Percentiles rank a stretch among this genome's conserved stretches.
Evolutionary conservation across 2,797 vertebrate genomes (phyloP).

Genomic region (Bovichtus variegatus): DNA sequence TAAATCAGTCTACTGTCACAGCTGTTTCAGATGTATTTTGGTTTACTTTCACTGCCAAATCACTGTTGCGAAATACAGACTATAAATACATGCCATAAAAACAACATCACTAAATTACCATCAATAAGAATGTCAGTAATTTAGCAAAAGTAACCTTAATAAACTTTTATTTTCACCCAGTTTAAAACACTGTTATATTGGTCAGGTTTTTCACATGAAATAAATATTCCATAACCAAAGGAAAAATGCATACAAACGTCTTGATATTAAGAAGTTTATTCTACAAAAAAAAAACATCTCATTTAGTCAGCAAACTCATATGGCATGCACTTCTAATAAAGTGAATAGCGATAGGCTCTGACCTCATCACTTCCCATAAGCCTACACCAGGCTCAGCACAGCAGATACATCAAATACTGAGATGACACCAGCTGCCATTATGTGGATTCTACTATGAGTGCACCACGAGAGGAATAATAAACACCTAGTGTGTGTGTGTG

Average conservation of each 20-base stretch:
- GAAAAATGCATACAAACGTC: not conserved
- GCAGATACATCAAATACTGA: constrained; percentile 29
- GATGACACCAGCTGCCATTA: not conserved
- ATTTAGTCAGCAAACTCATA: not conserved
- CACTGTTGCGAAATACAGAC: not conserved
- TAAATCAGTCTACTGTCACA: constrained; percentile 24
- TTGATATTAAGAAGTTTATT: not conserved
- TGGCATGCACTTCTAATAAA: constrained; percentile 15
- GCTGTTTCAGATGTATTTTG: constrained; percentile 12
- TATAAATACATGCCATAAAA: not conserved
- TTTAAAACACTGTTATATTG: not conserved
- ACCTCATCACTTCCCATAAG: constrained; percentile 25
- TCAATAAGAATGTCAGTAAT: not conserved
- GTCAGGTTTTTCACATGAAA: not conserved
- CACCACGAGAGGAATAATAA: not conserved
- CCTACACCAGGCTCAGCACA: not conserved
- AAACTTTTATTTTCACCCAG: not conserved
- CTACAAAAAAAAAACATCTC: not conserved
- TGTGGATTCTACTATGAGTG: not conserved
- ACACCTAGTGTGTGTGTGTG: no score
- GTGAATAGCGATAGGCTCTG: not conserved
- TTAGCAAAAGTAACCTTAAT: not conserved
- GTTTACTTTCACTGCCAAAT: not conserved
- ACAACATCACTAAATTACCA: not conserved
- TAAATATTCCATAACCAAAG: not conserved